Percentiles rank a stretch among this genome's conserved stretches.
phyloP scores from a whole-genome alignment of 1,140 invertebrate genomes.

The Ericerus pela region DNA sequence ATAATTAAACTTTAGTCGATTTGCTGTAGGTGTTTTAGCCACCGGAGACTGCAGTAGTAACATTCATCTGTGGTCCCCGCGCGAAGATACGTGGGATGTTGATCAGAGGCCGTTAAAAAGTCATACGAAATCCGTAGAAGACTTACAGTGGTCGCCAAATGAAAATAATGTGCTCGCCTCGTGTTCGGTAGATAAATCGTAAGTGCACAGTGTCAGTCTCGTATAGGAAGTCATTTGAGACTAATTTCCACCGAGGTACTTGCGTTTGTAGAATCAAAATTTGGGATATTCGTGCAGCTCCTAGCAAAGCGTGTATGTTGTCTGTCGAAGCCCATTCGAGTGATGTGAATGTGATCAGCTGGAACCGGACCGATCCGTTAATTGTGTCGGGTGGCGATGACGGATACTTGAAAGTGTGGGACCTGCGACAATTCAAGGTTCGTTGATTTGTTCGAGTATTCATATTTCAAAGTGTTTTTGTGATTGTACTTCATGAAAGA shows the following conservation, averaged over 20 bases:
- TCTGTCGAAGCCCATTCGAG: conserved; percentile 71
- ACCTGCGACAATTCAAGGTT: conserved; percentile 72
- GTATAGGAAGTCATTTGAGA: conserved; percentile 12
- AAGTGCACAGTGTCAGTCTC: conserved; percentile 16
- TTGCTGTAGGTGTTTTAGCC: conserved; percentile 49
- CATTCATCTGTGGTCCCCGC: conserved; percentile 84
- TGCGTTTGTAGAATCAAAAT: conserved; percentile 51
- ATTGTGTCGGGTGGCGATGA: conserved; percentile 93
- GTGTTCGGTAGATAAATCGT: conserved; percentile 84
- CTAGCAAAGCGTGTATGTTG: conserved; percentile 81
- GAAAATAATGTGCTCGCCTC: conserved; percentile 86
- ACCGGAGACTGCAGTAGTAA: conserved; percentile 79
- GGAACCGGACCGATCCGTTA: conserved; percentile 84
- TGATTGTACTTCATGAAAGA: conserved; percentile 4
- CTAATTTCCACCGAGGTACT: conserved; percentile 11
- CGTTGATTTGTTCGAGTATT: background rate
- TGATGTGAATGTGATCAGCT: conserved; percentile 96
- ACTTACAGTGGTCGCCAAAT: conserved; percentile 96
- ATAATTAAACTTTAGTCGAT: background rate
- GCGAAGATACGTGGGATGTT: conserved; percentile 65
- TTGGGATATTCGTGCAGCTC: conserved; percentile 74
- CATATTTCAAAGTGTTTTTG: conserved; percentile 5
- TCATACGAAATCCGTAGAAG: conserved; percentile 89
- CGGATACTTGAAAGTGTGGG: conserved; percentile 87
- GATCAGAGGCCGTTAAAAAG: conserved; percentile 74